These are phyloP conservation scores for Enoplosus armatus DNA, from an alignment of 2,797 vertebrate genomes.

Conservation along the genomic window DNA sequence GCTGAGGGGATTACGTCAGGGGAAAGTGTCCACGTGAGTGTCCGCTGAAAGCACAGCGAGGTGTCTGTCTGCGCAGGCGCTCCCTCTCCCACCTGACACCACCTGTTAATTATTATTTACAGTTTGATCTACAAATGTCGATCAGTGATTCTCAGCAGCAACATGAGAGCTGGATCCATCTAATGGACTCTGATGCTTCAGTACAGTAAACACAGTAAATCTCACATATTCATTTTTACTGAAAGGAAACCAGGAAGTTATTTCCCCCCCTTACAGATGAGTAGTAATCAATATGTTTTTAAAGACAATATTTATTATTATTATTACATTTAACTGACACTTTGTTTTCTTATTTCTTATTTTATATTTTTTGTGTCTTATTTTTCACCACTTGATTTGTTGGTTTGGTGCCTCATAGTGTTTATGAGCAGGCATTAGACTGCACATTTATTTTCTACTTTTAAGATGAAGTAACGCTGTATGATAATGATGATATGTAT, in stretches of 20 bases:
- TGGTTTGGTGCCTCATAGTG: too few species aligned
- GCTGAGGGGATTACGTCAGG: constrained; percentile 23
- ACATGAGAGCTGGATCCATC: not conserved
- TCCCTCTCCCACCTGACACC: not conserved
- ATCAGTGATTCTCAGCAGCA: not conserved
- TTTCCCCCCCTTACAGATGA: not conserved
- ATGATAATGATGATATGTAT: not conserved
- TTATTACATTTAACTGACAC: not conserved
- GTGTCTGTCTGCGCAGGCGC: not conserved
- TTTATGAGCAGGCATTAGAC: not conserved
- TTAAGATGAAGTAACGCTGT: not conserved
- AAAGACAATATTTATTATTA: not conserved
- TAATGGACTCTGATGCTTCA: not conserved
- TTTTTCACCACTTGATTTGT: too few species aligned
- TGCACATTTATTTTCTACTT: not conserved
- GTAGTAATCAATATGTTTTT: not conserved
- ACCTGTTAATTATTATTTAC: not conserved
- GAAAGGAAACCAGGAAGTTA: not conserved
- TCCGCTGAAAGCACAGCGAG: not conserved
- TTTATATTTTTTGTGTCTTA: too few species aligned
- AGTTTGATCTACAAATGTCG: not conserved
- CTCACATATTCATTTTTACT: not conserved
- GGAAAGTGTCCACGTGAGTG: not conserved
- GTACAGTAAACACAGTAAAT: not conserved
- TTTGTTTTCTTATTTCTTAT: too few species aligned